Evolutionary conservation across 2,888 invertebrate species (phyloP).

Genomic region (Heliconius erato): DNA sequence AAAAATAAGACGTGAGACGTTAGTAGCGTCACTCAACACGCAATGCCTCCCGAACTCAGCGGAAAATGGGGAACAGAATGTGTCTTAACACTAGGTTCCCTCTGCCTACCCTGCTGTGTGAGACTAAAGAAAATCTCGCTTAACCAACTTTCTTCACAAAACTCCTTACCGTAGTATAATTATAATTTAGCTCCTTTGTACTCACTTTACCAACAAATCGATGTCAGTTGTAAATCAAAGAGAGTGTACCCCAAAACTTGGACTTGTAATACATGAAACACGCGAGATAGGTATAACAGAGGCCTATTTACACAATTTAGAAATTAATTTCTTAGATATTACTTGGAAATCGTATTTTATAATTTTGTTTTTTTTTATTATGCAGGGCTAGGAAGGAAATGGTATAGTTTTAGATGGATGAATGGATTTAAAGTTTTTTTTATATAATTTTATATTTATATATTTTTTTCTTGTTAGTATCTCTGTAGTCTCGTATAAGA

Average conservation of each 20-base stretch:
- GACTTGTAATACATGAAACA: neutral
- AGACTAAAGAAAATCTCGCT: neutral
- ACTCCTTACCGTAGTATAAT: neutral
- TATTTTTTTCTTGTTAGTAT: too few species aligned
- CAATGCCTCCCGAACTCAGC: neutral
- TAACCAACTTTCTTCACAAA: neutral
- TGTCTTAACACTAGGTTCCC: neutral
- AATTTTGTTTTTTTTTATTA: neutral
- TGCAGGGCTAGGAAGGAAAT: neutral
- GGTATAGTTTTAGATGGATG: neutral
- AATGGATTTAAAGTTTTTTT: too few species aligned
- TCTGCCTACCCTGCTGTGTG: neutral
- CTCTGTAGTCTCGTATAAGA: too few species aligned
- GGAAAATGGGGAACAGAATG: neutral
- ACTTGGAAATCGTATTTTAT: neutral
- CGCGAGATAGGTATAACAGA: neutral
- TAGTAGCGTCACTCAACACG: too few species aligned
- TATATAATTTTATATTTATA: too few species aligned
- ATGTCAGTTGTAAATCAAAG: slow-evolving; percentile 13
- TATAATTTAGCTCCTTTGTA: neutral
- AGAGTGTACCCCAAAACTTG: neutral
- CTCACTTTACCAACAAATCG: neutral
- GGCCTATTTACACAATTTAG: neutral
- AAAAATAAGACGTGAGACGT: too few species aligned
- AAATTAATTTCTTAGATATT: neutral